Conservation (phyloP, 92 coral and sea anemone genomes). For the Epizoanthus stellaris region DNA sequence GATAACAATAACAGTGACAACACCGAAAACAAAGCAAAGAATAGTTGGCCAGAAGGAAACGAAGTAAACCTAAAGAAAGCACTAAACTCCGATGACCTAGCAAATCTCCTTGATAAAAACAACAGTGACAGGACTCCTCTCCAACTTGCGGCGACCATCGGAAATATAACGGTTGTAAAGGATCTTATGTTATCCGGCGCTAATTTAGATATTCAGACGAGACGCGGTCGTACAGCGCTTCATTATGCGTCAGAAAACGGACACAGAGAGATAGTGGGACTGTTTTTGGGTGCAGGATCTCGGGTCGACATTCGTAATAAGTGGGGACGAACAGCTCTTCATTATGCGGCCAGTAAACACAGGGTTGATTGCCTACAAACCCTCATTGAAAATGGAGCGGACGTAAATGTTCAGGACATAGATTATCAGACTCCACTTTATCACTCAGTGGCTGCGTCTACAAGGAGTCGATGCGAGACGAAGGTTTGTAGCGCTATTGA, state of each 20-base stretch:
- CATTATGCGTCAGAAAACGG: conserved; percentile 60
- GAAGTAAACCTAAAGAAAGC: no score
- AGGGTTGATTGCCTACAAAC: conserved; percentile 27
- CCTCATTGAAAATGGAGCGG: conserved; percentile 39
- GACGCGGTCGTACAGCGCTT: conserved; percentile 59
- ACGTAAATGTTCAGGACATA: conserved; percentile 38
- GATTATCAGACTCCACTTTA: conserved; percentile 48
- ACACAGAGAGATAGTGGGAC: conserved; percentile 13
- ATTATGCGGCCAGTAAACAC: conserved; percentile 61
- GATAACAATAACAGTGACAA: no score
- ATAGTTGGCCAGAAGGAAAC: no score
- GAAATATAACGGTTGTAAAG: conserved; percentile 21
- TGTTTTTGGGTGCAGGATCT: conserved; percentile 40
- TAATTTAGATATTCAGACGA: conserved; percentile 33
- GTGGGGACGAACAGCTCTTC: conserved; percentile 60
- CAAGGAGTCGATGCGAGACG: neutral
- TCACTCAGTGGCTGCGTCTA: conserved; percentile 51
- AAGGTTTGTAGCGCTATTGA: neutral
- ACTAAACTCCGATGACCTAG: no score
- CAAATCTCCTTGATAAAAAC: no score
- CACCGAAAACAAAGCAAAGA: no score
- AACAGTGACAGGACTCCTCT: conserved; percentile 27
- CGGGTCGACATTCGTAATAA: conserved; percentile 52
- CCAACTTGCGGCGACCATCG: conserved; percentile 34
- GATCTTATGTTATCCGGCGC: conserved; percentile 21